A percentile compares a stretch with the other conserved stretches of the same genome.
Evolutionary conservation across 1,140 invertebrate genomes (phyloP).

Genomic region (Harlomillsia oculata): DNA sequence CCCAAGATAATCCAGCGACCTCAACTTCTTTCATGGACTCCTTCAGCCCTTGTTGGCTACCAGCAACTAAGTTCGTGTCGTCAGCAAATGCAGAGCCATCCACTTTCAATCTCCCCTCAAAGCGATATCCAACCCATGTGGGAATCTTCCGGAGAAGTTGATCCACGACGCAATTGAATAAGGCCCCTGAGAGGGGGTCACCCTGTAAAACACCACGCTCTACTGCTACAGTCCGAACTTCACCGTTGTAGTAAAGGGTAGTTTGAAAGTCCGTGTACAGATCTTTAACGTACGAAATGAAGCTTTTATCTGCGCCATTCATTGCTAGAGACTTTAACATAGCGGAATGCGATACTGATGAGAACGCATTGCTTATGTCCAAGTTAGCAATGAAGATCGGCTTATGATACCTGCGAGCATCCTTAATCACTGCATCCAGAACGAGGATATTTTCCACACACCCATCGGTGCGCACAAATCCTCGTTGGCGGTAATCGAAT

Average conservation of each 20-base stretch:
- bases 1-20: background rate
- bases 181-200: conserved; percentile 43
- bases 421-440: conserved; percentile 17
- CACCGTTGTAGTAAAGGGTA: background rate
- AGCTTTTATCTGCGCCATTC: background rate
- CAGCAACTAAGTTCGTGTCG: conserved; percentile 36
- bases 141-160: conserved; percentile 34
- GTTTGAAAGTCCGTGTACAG: background rate
- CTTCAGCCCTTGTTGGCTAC: conserved; percentile 17
- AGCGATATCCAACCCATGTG: conserved; percentile 1
- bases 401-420: background rate
- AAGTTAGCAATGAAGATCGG: conserved; percentile 26
- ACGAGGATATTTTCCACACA: conserved; percentile 33
- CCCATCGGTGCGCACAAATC: conserved; percentile 32
- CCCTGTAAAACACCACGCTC: conserved; percentile 45
- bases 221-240: background rate
- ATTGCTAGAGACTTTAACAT: background rate
- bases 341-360: background rate
- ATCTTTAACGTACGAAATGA: background rate
- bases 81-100: conserved; percentile 38
- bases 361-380: conserved; percentile 27
- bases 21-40: background rate
- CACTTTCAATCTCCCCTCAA: background rate
- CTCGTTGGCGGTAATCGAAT: conserved; percentile 32
- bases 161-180: conserved; percentile 46